Evolutionary conservation across 1,140 invertebrate genomes (phyloP), one percentile per base, ranked within the genome.

Genomic region (Nephotettix cincticeps): DNA sequence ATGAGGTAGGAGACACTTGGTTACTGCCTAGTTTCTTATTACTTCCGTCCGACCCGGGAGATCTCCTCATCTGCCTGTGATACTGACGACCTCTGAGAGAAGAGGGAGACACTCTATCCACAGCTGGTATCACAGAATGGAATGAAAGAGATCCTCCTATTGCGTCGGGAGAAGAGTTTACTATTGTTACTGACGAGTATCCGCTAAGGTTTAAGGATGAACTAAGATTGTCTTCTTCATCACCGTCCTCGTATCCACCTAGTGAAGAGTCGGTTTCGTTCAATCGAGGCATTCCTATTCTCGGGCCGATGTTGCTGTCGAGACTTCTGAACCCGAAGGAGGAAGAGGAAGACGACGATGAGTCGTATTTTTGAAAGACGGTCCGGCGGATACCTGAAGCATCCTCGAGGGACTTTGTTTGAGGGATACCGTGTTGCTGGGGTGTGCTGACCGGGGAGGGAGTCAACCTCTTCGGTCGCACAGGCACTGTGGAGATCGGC

Each of bases 261-360:
- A 85, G 83, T 1, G 85, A 86, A 74, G 86, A 85, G 13, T 85
- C 85, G 58, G 86, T 86, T 75, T 87, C 86, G 0, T 83, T 81
- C 1, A 87, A 70, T 19, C 84, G 77, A 0, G 86, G 85, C 85
- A 86, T 86, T 43, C 32, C 64, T 1, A 67, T 27, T 1, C 68
- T 28, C 9, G 21, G 17, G n/a, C 51, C 25, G 23, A 70, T 30
- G 4, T 58, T 70, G 29, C 83, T 85, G 67, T 87, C 86, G 65
- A 87, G 78, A 73, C 85, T 86, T 56, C 86, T 75, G 72, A 87
- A 86, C 0, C 85, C 85, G 76, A 86, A 81, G 0, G 85, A 85
- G 27, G 83, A 84, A 0, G 85, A 85, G 0, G 84, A 86, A 0
- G 85, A 86, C 1, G 85, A 86, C 0, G 85, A 86, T 0, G 85